Evolutionary conservation across 2,113 vertebrate genomes (phyloP).

Genomic region (Notechis scutatus): DNA sequence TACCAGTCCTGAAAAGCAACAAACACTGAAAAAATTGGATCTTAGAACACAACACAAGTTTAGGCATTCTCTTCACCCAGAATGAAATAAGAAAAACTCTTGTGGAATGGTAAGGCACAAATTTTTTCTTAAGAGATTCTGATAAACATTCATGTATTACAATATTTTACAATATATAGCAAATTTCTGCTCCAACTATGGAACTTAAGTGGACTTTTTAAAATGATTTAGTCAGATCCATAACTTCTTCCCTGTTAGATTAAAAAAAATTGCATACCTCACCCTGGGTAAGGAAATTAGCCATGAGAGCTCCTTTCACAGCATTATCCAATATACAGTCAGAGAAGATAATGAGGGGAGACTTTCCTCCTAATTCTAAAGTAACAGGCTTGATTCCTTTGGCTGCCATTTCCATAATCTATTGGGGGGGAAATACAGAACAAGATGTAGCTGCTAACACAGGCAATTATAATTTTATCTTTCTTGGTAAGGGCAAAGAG

Average conservation of each 20-base stretch:
- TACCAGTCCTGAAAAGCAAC: background rate
- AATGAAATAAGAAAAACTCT: background rate
- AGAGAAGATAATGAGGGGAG: constrained; percentile 93
- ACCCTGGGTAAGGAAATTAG: constrained; percentile 94
- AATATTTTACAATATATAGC: background rate
- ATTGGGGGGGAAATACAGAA: constrained; percentile 9
- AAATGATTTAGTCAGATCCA: background rate
- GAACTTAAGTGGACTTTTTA: accelerated
- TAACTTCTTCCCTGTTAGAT: background rate
- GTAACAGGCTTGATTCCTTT: constrained; percentile 90
- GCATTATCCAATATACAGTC: constrained; percentile 89
- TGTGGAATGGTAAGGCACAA: background rate
- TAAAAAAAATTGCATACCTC: constrained; percentile 66
- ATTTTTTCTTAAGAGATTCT: background rate
- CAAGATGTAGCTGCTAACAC: background rate
- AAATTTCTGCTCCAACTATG: background rate
- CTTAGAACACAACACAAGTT: background rate
- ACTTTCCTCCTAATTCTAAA: constrained; percentile 93
- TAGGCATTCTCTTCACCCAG: background rate
- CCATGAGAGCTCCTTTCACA: constrained; percentile 89
- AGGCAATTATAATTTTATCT: background rate
- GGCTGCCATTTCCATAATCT: constrained; percentile 93
- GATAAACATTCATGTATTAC: background rate
- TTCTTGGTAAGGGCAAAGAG: background rate
- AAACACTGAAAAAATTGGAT: background rate